Base-by-base conservation (phyloP, 2,113 vertebrate genomes). In the Lontra canadensis region DNA sequence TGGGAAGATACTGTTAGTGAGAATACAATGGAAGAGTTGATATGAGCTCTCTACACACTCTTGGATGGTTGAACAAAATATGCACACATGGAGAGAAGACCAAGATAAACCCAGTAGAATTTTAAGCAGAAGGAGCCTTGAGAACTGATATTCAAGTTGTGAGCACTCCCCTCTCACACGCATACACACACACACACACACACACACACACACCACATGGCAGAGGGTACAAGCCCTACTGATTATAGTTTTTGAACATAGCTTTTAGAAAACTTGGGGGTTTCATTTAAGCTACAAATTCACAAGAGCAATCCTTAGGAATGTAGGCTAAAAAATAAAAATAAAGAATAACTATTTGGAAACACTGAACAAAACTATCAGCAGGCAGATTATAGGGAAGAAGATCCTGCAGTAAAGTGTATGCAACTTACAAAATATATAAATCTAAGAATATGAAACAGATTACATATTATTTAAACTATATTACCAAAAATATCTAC, bases 311-410 rank as follows among this genome's bases (percentile, higher is more conserved):
- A 47, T 47, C 47, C 47, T 47, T 47, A 47, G 47, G 47, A 47
- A 47, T 34, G 63, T 29, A 63, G 26, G 4, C 26, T 63, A 29
- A 63, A 71, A 20, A 57, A 57, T 57, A 57, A 57, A 57, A 57
- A 57, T 57, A 57, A 57, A 21, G 18, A 36, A 71, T 36, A 71
- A 12, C 4, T 36, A 39, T 39, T 71, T 71, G n/a, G 69, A 71
- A 71, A 71, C 1, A 21, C 8, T 12, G n/a, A 71, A 39, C 18
- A 71, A 71, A 69, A 71, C 21, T 39, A 39, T 71, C n/a, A 39
- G n/a, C 20, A 71, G 4, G 4, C 20, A 10, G 8, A 71, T 5
- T 23, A 0, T 1, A 71, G 69, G 20, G 2, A 2, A 71, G 20
- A 36, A 36, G 65, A 71, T 71, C n/a, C 18, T 5, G n/a, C 69